Base-by-base conservation (phyloP, 1,140 invertebrate genomes). In the Drosophila truncata region DNA sequence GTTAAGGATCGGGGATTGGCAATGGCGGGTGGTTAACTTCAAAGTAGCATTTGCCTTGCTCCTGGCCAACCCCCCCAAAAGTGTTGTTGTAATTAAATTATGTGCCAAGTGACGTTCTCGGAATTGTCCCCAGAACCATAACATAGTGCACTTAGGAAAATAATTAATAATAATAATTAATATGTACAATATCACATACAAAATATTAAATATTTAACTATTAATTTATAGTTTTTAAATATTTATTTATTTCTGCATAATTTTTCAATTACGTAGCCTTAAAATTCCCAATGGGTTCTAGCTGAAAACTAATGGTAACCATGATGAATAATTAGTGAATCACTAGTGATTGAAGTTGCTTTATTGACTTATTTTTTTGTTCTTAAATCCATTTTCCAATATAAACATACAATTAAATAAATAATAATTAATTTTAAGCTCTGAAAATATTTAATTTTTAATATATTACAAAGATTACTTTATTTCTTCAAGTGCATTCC, bases 31-130 rank as follows among this genome's bases (percentile, higher is more conserved):
- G 76, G 52, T 52, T 65, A 59, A 80, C 78, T 79, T 80, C 75
- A 80, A 79, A 80, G 69, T 78, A 59, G 41, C 74, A 78, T 13
- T 31, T 46, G 63, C 50, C 33, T 54, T 16, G 27, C 29, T 31
- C 18, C 44, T 13, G 13, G 37, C 39, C 16, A 14, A 2, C 6
- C 35, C 7, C 16, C 63, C 62, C 54, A 42, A 80, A 73, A 80
- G 78, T 80, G 69, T 80, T 80, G 77, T 79, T 80, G 78, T 80
- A 80, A 80, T 80, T 80, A 80, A 80, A 80, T 80, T 74, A 80
- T 80, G 78, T 80, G 76, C 62, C 78, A 80, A 80, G 77, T 80
- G 76, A 73, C 77, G 75, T 72, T 49, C 58, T 77, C 64, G 73
- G 50, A 75, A 73, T 57, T 74, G 70, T 74, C 69, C 41, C 35